Evolutionary conservation across 2,888 invertebrate genomes (phyloP), one percentile per base, ranked within the genome.

Genomic region (Phortica okadai): DNA sequence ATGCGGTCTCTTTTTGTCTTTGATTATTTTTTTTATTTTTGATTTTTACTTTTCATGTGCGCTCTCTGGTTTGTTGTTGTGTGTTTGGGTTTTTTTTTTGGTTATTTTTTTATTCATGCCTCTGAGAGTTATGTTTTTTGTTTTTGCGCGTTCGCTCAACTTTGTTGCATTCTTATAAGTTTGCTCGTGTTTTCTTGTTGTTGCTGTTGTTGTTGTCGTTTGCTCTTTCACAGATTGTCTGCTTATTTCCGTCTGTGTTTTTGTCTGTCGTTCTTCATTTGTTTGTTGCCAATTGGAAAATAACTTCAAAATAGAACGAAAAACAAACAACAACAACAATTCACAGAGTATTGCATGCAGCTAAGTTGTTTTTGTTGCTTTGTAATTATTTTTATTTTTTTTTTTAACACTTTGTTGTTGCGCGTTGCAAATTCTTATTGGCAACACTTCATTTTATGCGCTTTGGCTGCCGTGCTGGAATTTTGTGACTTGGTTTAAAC

Each of bases 21-120:
- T 33, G 33, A 4, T 2, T 33, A 33, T 33, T 33, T 33, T 33
- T 33, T 33, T 33, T 21, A 21, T 21, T 21, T 21, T 21, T 21
- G 21, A 21, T 21, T 33, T 33, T 33, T 33, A 33, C 4, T 33
- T 44, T 77, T 56, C 33, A 33, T 73, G 76, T 72, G 74, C 74
- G 73, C 76, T 56, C 25, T 45, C 54, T 3, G 41, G 8, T 6
- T 56, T 73, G 33, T 33, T 73, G 59, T 82, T 79, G 78, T 83
- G 82, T 83, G 76, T 73, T 41, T 64, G 6, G 2, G 6, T 25
- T 74, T 58, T 44, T 72, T 75, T 72, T 72, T 42, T n/a, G 73
- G 25, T 72, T 74, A 41, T 73, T 59, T 70, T 73, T 58, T 44
- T 73, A 6, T 16, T 16, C 7, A 59, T 59, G 59, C 7, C n/a